These are phyloP conservation scores for Ichneumoninae sp. DNA, from an alignment of 2,888 invertebrate species.

Conservation along the genomic window DNA sequence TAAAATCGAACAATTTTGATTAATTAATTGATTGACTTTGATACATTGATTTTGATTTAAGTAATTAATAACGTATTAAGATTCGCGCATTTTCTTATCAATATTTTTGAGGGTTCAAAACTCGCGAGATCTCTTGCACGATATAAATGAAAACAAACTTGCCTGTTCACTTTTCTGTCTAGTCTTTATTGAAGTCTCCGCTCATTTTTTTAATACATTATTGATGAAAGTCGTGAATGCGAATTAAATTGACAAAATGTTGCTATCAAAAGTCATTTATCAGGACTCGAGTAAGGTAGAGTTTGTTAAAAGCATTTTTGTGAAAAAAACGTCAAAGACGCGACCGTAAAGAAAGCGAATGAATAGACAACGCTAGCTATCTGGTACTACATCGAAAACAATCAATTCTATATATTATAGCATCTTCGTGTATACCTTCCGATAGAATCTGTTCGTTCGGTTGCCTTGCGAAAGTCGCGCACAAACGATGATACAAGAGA, in stretches of 20 bases:
- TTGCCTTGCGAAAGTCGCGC: constrained; percentile 3
- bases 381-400: constrained; percentile 30
- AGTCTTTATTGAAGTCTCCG: not conserved
- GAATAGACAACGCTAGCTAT: not conserved
- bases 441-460: constrained; percentile 12
- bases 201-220: not conserved
- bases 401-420: constrained; percentile 34
- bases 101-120: not conserved
- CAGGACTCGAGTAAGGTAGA: constrained; percentile 1
- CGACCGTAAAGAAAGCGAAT: not conserved
- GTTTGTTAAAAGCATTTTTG: not conserved
- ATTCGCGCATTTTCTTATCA: not conserved
- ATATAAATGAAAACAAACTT: not conserved
- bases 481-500: constrained; percentile 16
- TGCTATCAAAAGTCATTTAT: not conserved
- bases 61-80: not conserved
- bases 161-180: not conserved
- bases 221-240: not conserved
- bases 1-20: not conserved
- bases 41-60: not conserved
- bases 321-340: not conserved
- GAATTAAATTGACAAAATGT: not conserved
- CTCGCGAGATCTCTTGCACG: not conserved
- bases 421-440: constrained; percentile 17
- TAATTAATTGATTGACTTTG: not conserved